These are phyloP conservation scores for Nezara viridula DNA, from an alignment of 2,888 invertebrate genomes.

Conservation along the genomic window DNA sequence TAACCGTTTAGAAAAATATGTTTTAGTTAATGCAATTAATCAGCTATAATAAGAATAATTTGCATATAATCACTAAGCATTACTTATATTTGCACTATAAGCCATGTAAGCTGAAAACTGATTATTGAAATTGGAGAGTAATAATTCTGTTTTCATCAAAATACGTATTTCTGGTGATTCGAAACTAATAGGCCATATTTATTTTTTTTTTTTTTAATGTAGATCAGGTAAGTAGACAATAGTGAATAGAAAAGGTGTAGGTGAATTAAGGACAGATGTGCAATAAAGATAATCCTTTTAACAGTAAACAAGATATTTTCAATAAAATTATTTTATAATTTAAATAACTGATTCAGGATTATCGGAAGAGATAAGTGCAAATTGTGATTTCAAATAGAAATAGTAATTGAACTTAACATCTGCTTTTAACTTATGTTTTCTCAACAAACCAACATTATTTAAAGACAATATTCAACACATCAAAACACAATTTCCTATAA, in stretches of 20 bases:
- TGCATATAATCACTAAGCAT: conserved; percentile 47
- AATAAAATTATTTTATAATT: background rate
- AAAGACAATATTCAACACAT: background rate
- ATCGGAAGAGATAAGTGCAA: background rate
- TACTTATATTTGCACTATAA: conserved; percentile 53
- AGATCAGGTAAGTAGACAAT: background rate
- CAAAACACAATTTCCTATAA: background rate
- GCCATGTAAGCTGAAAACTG: conserved; percentile 48
- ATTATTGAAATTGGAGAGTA: background rate
- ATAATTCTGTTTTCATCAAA: background rate
- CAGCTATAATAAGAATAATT: conserved; percentile 33
- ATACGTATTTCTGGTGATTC: background rate
- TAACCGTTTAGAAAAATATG: background rate
- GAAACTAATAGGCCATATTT: background rate
- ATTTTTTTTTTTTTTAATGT: background rate
- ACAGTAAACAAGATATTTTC: background rate
- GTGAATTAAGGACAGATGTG: conserved; percentile 12
- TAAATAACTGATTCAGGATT: background rate
- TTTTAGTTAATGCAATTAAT: conserved; percentile 29
- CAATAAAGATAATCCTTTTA: conserved; percentile 4
- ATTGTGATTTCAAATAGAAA: background rate
- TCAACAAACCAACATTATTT: background rate
- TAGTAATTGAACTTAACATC: background rate
- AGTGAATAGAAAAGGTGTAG: conserved; percentile 19
- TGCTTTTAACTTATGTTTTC: conserved; percentile 4